A percentile compares a stretch with the other conserved stretches of the same genome.
Evolutionary conservation across 2,113 vertebrate genomes (phyloP).

Genomic region (Hipposideros armiger): DNA sequence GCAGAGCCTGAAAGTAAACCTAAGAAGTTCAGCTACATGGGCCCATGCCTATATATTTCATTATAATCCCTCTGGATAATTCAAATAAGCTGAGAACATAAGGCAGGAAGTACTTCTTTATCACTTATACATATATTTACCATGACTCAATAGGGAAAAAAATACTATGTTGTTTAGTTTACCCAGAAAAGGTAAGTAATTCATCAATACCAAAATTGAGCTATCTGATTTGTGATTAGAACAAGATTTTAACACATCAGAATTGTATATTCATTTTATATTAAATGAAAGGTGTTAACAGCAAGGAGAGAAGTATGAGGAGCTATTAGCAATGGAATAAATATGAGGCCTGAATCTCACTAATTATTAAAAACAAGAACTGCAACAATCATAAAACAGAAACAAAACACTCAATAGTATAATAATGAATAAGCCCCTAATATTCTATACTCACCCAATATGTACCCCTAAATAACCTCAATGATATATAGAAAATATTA

Average conservation of each 20-base stretch:
- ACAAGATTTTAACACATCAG: neutral
- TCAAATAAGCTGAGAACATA: neutral
- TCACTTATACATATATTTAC: neutral
- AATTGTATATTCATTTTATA: slow-evolving; percentile 40
- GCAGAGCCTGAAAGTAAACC: neutral
- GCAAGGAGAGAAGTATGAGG: neutral
- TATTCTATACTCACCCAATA: neutral
- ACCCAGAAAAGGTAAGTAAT: neutral
- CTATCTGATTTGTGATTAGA: neutral
- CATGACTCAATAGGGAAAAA: neutral
- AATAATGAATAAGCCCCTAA: neutral
- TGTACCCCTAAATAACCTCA: neutral
- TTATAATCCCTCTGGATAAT: neutral
- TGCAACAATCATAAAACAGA: neutral
- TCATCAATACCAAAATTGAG: neutral
- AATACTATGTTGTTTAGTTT: neutral
- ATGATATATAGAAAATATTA: neutral
- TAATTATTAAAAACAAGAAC: slow-evolving; percentile 15
- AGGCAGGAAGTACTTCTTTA: neutral
- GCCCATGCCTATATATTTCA: neutral
- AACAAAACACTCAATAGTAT: neutral
- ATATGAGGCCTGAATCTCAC: neutral
- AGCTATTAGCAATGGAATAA: neutral
- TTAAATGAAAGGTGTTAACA: neutral
- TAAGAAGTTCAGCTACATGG: neutral